These are phyloP conservation scores for Champsocephalus esox DNA, from an alignment of 2,797 vertebrate genomes.

Conservation along the genomic window DNA sequence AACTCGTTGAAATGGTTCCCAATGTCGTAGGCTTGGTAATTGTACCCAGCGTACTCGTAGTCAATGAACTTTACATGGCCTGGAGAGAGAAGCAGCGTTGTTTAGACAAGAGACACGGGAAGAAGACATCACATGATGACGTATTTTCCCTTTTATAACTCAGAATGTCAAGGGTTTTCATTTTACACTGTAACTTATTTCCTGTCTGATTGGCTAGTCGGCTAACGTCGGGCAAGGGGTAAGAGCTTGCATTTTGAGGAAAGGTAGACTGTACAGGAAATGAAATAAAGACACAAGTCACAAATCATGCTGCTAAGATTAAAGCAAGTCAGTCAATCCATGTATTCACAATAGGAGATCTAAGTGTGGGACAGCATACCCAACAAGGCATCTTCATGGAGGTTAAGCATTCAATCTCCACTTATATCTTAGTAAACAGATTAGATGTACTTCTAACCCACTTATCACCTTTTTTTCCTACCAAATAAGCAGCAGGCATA, in stretches of 20 bases:
- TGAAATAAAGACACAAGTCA: constrained; percentile 21
- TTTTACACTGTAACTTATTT: constrained; percentile 53
- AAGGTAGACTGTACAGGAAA: constrained; percentile 23
- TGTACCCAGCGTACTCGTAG: constrained; percentile 99
- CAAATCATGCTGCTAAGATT: constrained; percentile 3
- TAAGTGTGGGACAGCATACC: not conserved
- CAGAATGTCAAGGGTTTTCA: constrained; percentile 68
- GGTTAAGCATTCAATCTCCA: not conserved
- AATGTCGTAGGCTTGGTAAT: constrained; percentile 99
- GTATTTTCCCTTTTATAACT: constrained; percentile 78
- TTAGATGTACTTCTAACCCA: not conserved
- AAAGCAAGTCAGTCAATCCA: not conserved
- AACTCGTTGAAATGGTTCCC: constrained; percentile 99
- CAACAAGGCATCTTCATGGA: not conserved
- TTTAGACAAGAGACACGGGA: constrained; percentile 65
- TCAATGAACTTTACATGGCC: constrained; percentile 98
- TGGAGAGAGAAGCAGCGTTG: constrained; percentile 82
- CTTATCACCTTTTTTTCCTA: not conserved
- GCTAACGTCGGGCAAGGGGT: constrained; percentile 63
- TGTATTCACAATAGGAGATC: constrained; percentile 2
- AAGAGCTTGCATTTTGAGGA: constrained; percentile 87
- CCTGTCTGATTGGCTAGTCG: constrained; percentile 50
- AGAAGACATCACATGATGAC: constrained; percentile 65
- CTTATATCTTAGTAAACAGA: not conserved
- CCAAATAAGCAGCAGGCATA: constrained; percentile 27